A percentile compares a stretch with the other conserved stretches of the same genome.
Evolutionary conservation across 1,140 invertebrate genomes (phyloP).

Genomic region (Leptinotarsa texana): DNA sequence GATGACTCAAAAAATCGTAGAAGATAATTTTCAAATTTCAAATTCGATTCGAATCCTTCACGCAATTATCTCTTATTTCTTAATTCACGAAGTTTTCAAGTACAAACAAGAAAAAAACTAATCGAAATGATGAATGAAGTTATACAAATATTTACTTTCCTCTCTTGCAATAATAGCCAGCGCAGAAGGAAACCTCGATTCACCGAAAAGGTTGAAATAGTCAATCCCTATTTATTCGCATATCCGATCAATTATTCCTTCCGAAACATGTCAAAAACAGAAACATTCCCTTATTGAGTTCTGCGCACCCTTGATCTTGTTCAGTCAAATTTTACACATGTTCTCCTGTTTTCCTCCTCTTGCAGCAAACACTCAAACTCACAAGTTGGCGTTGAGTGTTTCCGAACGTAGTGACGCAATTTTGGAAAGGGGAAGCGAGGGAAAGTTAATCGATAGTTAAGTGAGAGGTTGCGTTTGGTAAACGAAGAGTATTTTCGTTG

Average conservation of each 20-base stretch:
- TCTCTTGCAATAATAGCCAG: too few relatives aligned
- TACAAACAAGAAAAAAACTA: too few relatives aligned
- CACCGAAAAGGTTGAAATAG: too few relatives aligned
- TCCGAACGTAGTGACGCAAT: slow-evolving; percentile 7
- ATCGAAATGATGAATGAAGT: too few relatives aligned
- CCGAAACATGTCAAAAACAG: slow-evolving; percentile 2
- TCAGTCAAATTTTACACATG: slow-evolving; percentile 18
- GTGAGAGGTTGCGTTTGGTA: slow-evolving; percentile 8
- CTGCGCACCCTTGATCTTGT: slow-evolving; percentile 20
- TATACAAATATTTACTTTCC: too few relatives aligned
- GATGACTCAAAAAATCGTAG: too few relatives aligned
- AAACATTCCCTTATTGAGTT: background rate
- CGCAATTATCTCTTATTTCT: too few relatives aligned
- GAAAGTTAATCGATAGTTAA: slow-evolving; percentile 22
- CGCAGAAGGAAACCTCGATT: too few relatives aligned
- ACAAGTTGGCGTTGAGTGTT: background rate
- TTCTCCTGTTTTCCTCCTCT: slow-evolving; percentile 1
- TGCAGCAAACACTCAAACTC: background rate
- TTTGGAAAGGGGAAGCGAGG: background rate
- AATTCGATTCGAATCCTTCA: too few relatives aligned
- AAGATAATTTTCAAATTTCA: too few relatives aligned
- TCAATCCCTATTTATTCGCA: too few relatives aligned
- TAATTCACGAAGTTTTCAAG: too few relatives aligned
- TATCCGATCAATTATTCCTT: background rate
- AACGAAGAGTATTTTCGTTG: background rate